phyloP scores from a whole-genome alignment of 2,888 invertebrate genomes.

The Heliconius cydno region DNA sequence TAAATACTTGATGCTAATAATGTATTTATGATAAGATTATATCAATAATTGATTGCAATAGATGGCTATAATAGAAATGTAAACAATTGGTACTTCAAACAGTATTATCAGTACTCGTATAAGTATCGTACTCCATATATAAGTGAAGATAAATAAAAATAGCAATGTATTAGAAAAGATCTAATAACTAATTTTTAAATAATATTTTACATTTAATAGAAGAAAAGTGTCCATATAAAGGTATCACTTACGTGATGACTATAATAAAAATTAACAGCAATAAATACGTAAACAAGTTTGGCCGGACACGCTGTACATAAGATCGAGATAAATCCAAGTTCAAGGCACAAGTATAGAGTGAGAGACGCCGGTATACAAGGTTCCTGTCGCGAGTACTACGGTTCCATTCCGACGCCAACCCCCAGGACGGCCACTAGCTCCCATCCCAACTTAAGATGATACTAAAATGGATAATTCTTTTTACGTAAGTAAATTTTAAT shows the following conservation, averaged over 20 bases:
- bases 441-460: constrained; percentile 47
- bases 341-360: constrained; percentile 74
- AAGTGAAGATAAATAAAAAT: not conserved
- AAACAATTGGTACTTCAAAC: not conserved
- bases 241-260: not conserved
- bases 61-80: not conserved
- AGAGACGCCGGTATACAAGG: constrained; percentile 74
- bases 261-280: constrained; percentile 28
- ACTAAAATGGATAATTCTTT: constrained; percentile 50
- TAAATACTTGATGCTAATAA: not conserved
- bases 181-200: not conserved
- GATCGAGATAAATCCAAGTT: constrained; percentile 82
- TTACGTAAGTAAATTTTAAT: constrained; percentile 55
- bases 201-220: constrained; percentile 1
- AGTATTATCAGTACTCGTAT: not conserved
- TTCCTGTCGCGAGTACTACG: constrained; percentile 65
- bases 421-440: constrained; percentile 51
- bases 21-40: constrained; percentile 1
- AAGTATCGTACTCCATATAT: not conserved
- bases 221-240: not conserved
- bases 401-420: constrained; percentile 66
- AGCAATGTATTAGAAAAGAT: not conserved
- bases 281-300: constrained; percentile 51
- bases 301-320: constrained; percentile 65
- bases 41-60: not conserved